Evolutionary conservation across 2,888 invertebrate species (phyloP).

Genomic region (Petrophora chlorosata): DNA sequence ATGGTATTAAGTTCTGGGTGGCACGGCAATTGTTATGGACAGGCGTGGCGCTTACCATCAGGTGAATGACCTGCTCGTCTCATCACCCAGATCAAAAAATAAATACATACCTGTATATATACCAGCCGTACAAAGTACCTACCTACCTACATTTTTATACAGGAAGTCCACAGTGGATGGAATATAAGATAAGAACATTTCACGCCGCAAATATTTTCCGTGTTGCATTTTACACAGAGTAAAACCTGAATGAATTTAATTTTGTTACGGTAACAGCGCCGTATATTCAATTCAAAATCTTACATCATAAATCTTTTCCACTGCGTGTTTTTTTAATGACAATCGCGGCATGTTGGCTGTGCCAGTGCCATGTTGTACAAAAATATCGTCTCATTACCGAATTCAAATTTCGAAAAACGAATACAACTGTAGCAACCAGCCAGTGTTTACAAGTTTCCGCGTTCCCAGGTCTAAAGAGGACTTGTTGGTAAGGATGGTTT

Average conservation of each 20-base stretch:
- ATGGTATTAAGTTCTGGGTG: no score
- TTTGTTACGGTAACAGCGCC: neutral
- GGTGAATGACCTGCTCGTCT: no score
- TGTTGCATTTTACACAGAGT: neutral
- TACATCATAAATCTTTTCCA: neutral
- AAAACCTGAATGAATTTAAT: neutral
- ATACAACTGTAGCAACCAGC: conserved; percentile 47
- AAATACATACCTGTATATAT: no score
- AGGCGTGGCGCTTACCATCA: no score
- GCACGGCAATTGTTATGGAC: no score
- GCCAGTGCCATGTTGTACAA: conserved; percentile 3
- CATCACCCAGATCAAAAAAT: no score
- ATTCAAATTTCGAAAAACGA: conserved; percentile 21
- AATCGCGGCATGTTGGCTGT: neutral
- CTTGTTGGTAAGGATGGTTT: conserved; percentile 68
- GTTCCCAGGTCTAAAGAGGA: conserved; percentile 29
- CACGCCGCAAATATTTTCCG: no score
- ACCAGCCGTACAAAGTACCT: no score
- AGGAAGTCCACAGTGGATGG: no score
- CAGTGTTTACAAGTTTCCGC: conserved; percentile 23
- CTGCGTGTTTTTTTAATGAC: neutral
- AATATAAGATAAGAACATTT: no score
- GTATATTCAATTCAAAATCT: neutral
- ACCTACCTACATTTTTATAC: no score
- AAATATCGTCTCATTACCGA: conserved; percentile 13